A percentile compares a stretch with the other conserved stretches of the same genome.
Evolutionary conservation across 2,113 vertebrate genomes (phyloP).

Genomic region (Chelonoidis abingdonii): DNA sequence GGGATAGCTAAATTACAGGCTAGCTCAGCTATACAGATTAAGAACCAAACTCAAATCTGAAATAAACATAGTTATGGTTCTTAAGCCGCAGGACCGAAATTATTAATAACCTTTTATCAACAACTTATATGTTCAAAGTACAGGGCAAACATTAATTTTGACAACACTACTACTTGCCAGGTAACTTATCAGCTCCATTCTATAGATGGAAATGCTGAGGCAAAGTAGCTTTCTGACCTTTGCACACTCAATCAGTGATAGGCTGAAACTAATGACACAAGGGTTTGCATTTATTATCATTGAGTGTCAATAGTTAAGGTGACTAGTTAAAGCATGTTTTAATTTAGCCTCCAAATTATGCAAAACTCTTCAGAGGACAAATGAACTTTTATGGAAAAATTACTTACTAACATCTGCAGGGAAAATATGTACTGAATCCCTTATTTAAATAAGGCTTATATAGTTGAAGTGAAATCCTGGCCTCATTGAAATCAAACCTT

Average conservation of each 20-base stretch:
- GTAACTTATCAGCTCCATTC: not conserved
- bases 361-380: not conserved
- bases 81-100: conserved; percentile 15
- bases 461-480: not conserved
- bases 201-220: not conserved
- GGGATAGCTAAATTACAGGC: not conserved
- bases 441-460: not conserved
- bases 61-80: not conserved
- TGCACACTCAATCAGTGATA: not conserved
- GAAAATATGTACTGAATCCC: not conserved
- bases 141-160: not conserved
- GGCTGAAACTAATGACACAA: not conserved
- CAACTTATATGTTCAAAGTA: not conserved
- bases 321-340: not conserved
- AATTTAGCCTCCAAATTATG: not conserved
- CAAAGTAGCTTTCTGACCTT: not conserved
- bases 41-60: not conserved
- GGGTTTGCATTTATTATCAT: not conserved
- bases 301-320: not conserved
- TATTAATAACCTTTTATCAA: not conserved
- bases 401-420: fast-evolving
- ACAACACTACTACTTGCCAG: not conserved
- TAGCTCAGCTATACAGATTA: not conserved
- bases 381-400: not conserved
- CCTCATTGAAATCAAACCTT: not conserved